Conservation (phyloP, 2,113 vertebrate genomes). For the Notechis scutatus region DNA sequence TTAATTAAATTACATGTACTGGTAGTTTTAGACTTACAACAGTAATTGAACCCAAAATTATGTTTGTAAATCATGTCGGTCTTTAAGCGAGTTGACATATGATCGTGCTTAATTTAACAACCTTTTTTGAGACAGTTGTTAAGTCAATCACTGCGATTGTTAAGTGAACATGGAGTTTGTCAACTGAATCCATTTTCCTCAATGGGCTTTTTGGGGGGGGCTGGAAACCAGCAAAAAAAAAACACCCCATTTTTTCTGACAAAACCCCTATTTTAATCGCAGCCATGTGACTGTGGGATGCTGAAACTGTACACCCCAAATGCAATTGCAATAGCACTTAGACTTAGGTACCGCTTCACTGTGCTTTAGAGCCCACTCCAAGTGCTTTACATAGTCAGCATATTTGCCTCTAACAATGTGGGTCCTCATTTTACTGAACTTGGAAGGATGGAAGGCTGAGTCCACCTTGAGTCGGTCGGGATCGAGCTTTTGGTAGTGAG, state of each 20-base stretch:
- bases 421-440: background rate
- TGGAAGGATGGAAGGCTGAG: background rate
- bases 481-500: background rate
- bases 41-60: background rate
- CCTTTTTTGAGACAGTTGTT: background rate
- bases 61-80: background rate
- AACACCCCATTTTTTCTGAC: background rate
- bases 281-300: background rate
- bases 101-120: background rate
- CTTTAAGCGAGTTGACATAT: background rate
- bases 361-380: background rate
- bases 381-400: background rate
- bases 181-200: no score
- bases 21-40: no score
- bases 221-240: no score
- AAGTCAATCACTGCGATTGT: background rate
- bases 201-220: no score
- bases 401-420: background rate
- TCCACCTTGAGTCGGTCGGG: background rate
- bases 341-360: background rate
- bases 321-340: no score
- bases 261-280: background rate
- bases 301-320: background rate
- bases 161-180: background rate
- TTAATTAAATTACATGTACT: background rate